Evolutionary conservation across 1,140 invertebrate species (phyloP).

Genomic region (Anoplophora glabripennis): DNA sequence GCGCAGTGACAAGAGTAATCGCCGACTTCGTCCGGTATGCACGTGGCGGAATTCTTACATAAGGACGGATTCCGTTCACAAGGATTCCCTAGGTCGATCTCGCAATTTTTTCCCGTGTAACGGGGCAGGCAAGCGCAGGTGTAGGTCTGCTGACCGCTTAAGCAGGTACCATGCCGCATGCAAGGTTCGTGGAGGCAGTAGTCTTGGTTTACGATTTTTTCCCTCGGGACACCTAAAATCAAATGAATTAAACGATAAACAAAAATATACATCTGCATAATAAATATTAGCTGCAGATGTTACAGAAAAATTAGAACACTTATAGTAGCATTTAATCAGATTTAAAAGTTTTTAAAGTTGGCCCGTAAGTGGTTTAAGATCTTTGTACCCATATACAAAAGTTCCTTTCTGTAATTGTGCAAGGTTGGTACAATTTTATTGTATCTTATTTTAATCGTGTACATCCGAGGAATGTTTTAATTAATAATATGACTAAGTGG

Average conservation of each 20-base stretch:
- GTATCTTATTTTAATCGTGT: too few relatives aligned
- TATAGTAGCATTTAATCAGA: too few relatives aligned
- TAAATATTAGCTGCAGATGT: too few relatives aligned
- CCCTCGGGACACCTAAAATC: constrained; percentile 38
- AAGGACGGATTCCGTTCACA: constrained; percentile 53
- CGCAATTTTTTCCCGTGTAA: constrained; percentile 69
- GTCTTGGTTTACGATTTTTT: constrained; percentile 54
- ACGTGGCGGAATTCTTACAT: constrained; percentile 75
- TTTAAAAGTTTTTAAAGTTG: too few relatives aligned
- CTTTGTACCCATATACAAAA: too few relatives aligned
- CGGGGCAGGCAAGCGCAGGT: constrained; percentile 74
- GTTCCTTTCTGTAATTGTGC: too few relatives aligned
- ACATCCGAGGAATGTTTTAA: too few relatives aligned
- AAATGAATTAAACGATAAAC: background rate
- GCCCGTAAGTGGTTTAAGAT: too few relatives aligned
- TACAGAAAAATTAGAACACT: too few relatives aligned
- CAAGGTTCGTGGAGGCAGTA: constrained; percentile 77
- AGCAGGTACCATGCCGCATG: constrained; percentile 74
- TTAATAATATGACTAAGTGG: too few relatives aligned
- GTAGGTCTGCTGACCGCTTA: constrained; percentile 69
- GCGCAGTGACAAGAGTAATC: constrained; percentile 74
- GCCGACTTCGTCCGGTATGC: constrained; percentile 68
- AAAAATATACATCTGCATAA: too few relatives aligned
- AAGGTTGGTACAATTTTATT: too few relatives aligned
- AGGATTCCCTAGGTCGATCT: constrained; percentile 70